A percentile compares a stretch with the other conserved stretches of the same genome.
Evolutionary conservation across 1,140 invertebrate genomes (phyloP).

Genomic region (Bicyclus anynana): DNA sequence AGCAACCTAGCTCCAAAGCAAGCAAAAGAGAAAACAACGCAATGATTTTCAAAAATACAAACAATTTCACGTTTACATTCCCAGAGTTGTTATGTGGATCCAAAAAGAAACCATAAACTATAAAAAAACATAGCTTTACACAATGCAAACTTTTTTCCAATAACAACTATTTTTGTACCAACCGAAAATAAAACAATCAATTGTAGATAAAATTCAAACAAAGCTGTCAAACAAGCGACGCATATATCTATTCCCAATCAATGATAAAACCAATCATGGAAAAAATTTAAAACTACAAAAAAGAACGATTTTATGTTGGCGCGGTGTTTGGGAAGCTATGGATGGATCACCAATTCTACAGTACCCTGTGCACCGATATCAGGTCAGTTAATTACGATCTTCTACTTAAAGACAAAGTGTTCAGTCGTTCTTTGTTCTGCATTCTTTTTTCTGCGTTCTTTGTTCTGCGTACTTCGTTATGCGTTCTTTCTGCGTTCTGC

Average conservation of each 20-base stretch:
- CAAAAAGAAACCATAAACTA: too few species aligned
- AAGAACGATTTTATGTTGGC: neutral
- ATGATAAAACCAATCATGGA: neutral
- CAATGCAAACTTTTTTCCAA: neutral
- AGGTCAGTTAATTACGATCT: neutral
- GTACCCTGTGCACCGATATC: neutral
- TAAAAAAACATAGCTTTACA: too few species aligned
- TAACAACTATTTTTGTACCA: neutral
- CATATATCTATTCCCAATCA: neutral
- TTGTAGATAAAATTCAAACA: slow-evolving; percentile 2
- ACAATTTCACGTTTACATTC: too few species aligned
- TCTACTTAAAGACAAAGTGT: too few species aligned
- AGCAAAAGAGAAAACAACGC: too few species aligned
- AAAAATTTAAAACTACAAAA: neutral
- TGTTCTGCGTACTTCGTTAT: too few species aligned
- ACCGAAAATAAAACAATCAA: neutral
- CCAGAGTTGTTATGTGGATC: too few species aligned
- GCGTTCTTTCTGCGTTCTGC: too few species aligned
- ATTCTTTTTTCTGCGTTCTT: too few species aligned
- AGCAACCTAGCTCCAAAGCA: too few species aligned
- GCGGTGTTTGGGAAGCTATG: neutral
- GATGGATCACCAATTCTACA: neutral
- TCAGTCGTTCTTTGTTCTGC: too few species aligned
- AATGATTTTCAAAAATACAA: too few species aligned
- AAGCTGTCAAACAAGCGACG: slow-evolving; percentile 5